Conservation (phyloP, 2,888 invertebrate genomes). For the Oithona nana region DNA sequence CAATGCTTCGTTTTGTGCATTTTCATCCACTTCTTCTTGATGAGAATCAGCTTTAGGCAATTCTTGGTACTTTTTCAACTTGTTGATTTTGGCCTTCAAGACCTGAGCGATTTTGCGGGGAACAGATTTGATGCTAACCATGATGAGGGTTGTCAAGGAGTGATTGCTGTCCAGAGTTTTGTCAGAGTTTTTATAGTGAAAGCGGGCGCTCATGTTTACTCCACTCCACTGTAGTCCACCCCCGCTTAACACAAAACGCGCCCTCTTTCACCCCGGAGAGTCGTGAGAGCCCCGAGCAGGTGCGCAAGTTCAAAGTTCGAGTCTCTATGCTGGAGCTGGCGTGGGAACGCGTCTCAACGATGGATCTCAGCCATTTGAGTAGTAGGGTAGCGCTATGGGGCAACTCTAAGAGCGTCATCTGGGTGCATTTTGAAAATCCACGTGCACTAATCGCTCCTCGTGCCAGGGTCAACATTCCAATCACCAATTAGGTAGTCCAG, state of each 20-base stretch:
- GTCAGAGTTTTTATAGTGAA: neutral
- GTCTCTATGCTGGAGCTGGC: too few species aligned
- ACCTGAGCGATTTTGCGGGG: neutral
- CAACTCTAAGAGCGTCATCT: neutral
- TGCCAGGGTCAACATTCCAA: neutral
- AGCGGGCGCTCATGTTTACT: neutral
- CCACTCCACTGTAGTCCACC: neutral
- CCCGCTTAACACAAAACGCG: too few species aligned
- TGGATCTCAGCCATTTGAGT: neutral
- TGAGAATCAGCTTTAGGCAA: neutral
- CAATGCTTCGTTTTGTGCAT: neutral
- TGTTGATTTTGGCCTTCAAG: neutral
- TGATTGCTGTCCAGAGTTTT: too few species aligned
- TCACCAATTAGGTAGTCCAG: too few species aligned
- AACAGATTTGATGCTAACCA: neutral
- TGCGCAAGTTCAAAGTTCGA: neutral
- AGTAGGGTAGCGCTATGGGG: too few species aligned
- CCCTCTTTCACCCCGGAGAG: too few species aligned
- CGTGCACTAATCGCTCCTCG: neutral
- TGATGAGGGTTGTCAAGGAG: neutral
- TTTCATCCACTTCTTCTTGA: neutral
- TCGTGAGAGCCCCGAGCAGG: neutral
- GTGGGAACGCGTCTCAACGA: neutral
- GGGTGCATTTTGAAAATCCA: neutral
- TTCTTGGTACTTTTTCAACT: neutral